Evolutionary conservation across 1,140 invertebrate species (phyloP), one percentile per base, ranked within the genome.

Genomic region (Lepidurus apus): DNA sequence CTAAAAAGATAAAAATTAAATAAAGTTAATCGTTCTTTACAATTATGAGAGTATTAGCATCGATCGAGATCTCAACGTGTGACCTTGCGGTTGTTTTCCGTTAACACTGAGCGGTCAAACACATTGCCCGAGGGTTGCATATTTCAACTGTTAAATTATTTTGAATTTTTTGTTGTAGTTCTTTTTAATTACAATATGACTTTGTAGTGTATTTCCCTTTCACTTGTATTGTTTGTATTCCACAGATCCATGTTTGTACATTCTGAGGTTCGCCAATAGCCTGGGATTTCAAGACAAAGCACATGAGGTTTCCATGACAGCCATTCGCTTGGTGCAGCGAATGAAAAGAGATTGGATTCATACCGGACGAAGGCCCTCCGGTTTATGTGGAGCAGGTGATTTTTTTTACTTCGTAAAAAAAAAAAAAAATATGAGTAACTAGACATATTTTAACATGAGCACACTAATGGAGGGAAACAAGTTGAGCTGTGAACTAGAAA

Each of bases 271-370:
- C 87, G 95, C 97, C n/a, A 92, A 95, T 81, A 92, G 94, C 82
- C 86, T 99, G 53, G 92, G 98, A 83, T 94, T 99, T 85, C 96
- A 91, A 4, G 89, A 93, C 2, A 97, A 97, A 86, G 93, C 93
- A 7, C 93, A 98, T 83, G 92, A 96, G 83, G 97, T 99, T 4
- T 93, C 93, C n/a, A 95, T 93, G 88, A 98, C 97, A 1, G 97
- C 97, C 0, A 87, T 96, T 45, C 87, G 97, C 79, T 87, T 99
- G 65, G 95, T 99, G 8, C 93, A 96, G 84, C 87, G 98, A 83
- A 99, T 99, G 98, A 99, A 98, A 85, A 90, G 93, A 82, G 98
- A 99, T 86, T 98, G 95, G 86, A 94, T 99, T 85, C 95, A 98
- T 83, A 96, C 93, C 5, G 98, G 98, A 26, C 88, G 98, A 78